Base-by-base conservation (phyloP, 1,140 invertebrate species). In the Teleopsis dalmanni region DNA sequence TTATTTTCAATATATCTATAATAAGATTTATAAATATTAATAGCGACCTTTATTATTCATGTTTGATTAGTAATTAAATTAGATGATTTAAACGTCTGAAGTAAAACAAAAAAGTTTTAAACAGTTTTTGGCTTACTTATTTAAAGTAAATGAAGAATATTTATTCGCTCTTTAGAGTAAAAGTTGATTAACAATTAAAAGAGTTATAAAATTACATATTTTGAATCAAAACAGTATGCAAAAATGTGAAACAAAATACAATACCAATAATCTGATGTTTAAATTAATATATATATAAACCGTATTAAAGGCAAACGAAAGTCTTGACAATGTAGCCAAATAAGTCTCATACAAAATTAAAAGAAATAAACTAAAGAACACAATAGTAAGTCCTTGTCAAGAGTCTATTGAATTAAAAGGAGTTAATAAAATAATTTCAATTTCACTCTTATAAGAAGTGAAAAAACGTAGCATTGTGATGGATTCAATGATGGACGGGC, bases 1-100 rank as follows among this genome's bases (percentile, higher is more conserved):
- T 45, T 45, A 45, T 45, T 45, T 21, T 33, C 3, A 19, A 45
- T 10, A 34, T 2, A 45, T 18, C 27, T 33, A 21, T 27, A 44
- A n/a, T 27, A 44, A 44, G 10, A 44, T 19, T 16, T 21, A 18
- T 19, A 45, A 45, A 45, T 22, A 21, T 27, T 19, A 44, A 34
- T 19, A 34, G 22, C 29, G 7, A 14, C 11, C 16, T 13, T 41
- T 19, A 14, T 14, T 26, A 44, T 13, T 26, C 25, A 13, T 11
- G 25, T 6, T 5, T 7, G 25, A 42, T 27, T 16, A 29, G 29
- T 6, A 40, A 34, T 34, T 11, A 14, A 16, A 34, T 34, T 16
- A 34, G n/a, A 42, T 40, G 7, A 23, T n/a, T 42, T 26, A 42
- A 26, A 27, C 11, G n/a, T 14, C 29, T 44, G 19, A 4, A 31